phyloP scores from a whole-genome alignment of 2,113 vertebrate species.

The Panurus biarmicus region DNA sequence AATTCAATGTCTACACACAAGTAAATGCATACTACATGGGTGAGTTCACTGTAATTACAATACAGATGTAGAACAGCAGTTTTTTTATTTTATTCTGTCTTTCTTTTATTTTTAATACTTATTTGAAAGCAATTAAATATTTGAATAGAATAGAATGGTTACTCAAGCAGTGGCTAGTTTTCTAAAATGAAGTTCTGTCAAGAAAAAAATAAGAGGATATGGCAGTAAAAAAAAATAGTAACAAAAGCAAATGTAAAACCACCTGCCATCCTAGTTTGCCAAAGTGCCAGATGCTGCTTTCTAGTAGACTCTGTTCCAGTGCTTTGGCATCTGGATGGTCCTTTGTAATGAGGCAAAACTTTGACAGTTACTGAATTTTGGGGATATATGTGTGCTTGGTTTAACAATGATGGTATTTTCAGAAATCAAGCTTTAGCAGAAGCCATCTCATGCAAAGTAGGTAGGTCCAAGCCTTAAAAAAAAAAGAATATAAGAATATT shows the following conservation, averaged over 20 bases:
- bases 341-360: neutral
- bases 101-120: neutral
- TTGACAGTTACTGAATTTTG: neutral
- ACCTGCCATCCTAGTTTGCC: neutral
- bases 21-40: neutral
- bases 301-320: neutral
- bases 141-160: neutral
- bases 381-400: neutral
- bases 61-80: neutral
- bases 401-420: neutral
- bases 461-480: neutral
- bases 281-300: neutral
- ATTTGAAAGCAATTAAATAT: neutral
- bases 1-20: neutral
- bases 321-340: neutral
- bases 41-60: neutral
- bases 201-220: neutral
- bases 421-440: neutral
- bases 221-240: neutral
- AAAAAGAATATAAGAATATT: no score
- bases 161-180: neutral
- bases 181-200: neutral
- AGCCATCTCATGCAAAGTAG: neutral
- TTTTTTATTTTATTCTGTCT: neutral
- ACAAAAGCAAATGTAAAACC: neutral